Base-by-base conservation (phyloP, 2,797 vertebrate species). In the Halcyon chelicuti region DNA sequence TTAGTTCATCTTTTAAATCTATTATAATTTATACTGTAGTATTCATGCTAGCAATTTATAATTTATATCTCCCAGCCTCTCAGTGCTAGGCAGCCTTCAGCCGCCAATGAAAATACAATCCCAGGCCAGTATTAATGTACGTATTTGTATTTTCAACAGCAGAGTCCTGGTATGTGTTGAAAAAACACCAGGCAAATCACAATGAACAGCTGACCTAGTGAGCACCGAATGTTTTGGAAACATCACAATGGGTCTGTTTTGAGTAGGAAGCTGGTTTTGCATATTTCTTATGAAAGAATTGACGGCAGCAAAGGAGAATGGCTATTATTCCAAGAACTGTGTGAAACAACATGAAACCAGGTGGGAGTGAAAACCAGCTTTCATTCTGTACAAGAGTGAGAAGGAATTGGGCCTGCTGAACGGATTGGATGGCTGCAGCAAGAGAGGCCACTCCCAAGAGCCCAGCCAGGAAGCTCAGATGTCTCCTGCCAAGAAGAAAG, bases 71-170 rank as follows among this genome's bases (percentile, higher is more conserved):
- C 12, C 3, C 47, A 70, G 65, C 8, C 37, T 25, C 18, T 12
- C 6, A 35, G 39, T 35, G 22, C 21, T 54, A 78, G 46, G 70
- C 33, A 5, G 4, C 28, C 8, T 16, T 42, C 54, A 15, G 40
- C 16, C 2, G 1, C 25, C 47, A 25, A 77, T 0, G 4, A 40
- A 68, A 79, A 49, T 7, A 35, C 0, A 26, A 39, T 54, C 51
- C 51, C 40, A 80, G 29, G 33, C 4, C 68, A 67, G 46, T n/a
- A 39, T 16, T 10, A 21, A 55, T 14, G 12, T 8, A 35, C 14
- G 33, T 51, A 23, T 44, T 86, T 31, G 20, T 54, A 37, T 55
- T 86, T 44, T 47, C 35, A 60, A 42, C 6, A 55, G 28, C 61
- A 47, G 40, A 39, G 20, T 22, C 66, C 51, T 37, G 62, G 33